Conservation (phyloP, 92 coral and sea anemone genomes). For the Epizoanthus stellaris region DNA sequence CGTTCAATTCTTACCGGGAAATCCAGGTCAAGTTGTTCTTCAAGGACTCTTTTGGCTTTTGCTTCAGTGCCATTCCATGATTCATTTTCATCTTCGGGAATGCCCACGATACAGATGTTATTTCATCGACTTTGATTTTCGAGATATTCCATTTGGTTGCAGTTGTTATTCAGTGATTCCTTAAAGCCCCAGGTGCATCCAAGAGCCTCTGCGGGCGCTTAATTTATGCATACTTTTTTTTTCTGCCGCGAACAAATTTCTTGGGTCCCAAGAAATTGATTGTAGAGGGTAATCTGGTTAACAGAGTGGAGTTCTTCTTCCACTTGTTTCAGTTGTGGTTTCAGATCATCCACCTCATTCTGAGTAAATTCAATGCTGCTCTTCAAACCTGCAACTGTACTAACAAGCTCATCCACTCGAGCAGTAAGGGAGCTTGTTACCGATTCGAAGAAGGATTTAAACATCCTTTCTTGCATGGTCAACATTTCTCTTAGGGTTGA, state of each 20-base stretch:
- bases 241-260: too few species aligned
- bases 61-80: constrained; percentile 57
- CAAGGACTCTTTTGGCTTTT: constrained; percentile 43
- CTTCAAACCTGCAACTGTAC: constrained; percentile 40
- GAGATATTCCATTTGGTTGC: too few species aligned
- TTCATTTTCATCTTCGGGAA: constrained; percentile 51
- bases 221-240: too few species aligned
- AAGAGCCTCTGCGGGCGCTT: too few species aligned
- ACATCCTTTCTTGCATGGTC: too few species aligned
- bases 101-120: constrained; percentile 46
- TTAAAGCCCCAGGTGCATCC: too few species aligned
- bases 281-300: too few species aligned
- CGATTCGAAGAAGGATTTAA: too few species aligned
- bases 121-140: too few species aligned
- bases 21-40: constrained; percentile 48
- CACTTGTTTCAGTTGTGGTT: constrained; percentile 47
- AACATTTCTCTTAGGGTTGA: constrained; percentile 41
- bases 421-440: constrained; percentile 28
- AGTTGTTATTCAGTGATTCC: too few species aligned
- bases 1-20: constrained; percentile 35
- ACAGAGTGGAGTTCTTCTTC: constrained; percentile 38
- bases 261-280: too few species aligned
- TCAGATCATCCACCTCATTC: constrained; percentile 48
- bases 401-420: constrained; percentile 35
- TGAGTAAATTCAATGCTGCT: too few species aligned